Evolutionary conservation across 2,888 invertebrate genomes (phyloP), one percentile per base, ranked within the genome.

Genomic region (Drosophila borborema): DNA sequence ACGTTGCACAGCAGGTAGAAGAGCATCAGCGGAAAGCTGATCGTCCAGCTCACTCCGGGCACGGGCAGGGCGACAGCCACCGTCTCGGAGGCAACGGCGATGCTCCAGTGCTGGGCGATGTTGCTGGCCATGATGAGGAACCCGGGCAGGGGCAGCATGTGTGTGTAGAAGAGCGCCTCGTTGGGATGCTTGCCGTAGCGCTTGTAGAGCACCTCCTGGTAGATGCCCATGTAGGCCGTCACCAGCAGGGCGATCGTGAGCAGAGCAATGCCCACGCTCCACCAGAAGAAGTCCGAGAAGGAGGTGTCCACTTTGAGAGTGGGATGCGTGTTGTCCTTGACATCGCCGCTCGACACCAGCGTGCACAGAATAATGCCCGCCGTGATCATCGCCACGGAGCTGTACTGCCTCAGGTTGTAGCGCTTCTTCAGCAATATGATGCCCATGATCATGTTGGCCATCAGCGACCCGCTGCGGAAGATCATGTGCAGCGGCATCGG

Each of bases 401-500:
- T 73, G 93, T 98, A 99, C 92, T 99, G 99, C 41, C 96, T 94
- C 3, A 95, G 93, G 3, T 96, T 94, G 89, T 99, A 99, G 58
- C 94, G 94, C 90, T 97, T 97, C 85, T 97, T 97, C 48, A 99
- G 93, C 72, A 99, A 96, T 84, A 98, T 94, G 41, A 98, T 97
- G n/a, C 99, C 98, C 96, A 99, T 96, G 43, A 98, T 95, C 96
- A 99, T 97, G 93, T 99, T 99, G 0, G 99, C 98, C 94, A 99
- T 97, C 38, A 99, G 94, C 4, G 99, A 99, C 2, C 99, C 99
- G 65, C 99, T 96, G 94, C 99, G 95, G 93, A 99, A 99, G 92
- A 99, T 99, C 97, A 99, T 99, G 92, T 99, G 99, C 53, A 99
- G 94, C 0, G 99, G 99, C 96, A 99, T 99, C 0, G 99, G 96